Evolutionary conservation across 1,140 invertebrate species (phyloP), one percentile per base, ranked within the genome.

Genomic region (Drosophila quadrilineata): DNA sequence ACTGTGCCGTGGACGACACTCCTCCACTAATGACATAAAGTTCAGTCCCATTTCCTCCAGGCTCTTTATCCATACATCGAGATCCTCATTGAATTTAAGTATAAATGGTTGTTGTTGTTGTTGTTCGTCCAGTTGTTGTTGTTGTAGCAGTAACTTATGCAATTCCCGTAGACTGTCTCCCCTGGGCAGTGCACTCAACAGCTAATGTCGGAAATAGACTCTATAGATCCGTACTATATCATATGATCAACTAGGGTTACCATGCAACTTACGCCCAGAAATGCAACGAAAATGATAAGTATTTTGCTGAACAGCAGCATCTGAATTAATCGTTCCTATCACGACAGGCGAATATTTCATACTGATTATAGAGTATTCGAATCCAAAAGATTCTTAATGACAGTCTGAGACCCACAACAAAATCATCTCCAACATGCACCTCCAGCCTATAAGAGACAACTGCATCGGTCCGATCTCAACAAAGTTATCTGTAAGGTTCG

Each of bases 351-450:
- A 40, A 10, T 16, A 10, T 26, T 22, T 6, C 17, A 8, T 12
- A 66, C 63, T 77, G 77, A 82, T 82, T 82, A 75, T 33, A 72
- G 40, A 35, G 9, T 12, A n/a, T n/a, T n/a, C 6, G 17, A 14
- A 31, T 60, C 12, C 12, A 9, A 17, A 24, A 14, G 33, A 46
- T 71, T 36, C 24, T 24, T 22, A 16, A 35, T 31, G 22, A 0
- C 1, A 54, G 6, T 22, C 17, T 8, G 10, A 33, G 28, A 8
- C 12, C 12, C 9, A 5, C 28, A 10, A 19, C 2, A 53, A 24
- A 21, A 21, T 43, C 45, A 38, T n/a, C n/a, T 16, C 35, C 22
- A 19, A 3, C 3, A 24, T 16, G n/a, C 2, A n/a, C 3, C 17
- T 16, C 26, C 9, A 28, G 16, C 45, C 31, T 71, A 71, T 67